Base-by-base conservation (phyloP, 2,797 vertebrate genomes). In the Columba guinea region DNA sequence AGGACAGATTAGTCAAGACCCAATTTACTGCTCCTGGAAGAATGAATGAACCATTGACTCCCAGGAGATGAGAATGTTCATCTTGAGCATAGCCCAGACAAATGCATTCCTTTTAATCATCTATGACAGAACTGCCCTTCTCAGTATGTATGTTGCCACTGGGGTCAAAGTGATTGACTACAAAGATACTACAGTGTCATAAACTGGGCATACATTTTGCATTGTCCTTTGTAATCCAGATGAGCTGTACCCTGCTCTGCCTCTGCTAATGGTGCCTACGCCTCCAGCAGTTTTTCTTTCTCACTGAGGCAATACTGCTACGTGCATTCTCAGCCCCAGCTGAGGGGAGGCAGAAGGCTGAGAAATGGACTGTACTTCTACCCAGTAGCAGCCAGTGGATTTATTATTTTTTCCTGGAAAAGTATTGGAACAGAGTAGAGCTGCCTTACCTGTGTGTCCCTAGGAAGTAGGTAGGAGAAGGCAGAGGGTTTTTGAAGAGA, bases 1-100 rank as follows among this genome's bases (percentile, higher is more conserved):
- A 92, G 87, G 87, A 67, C 71, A 83, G 52, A 83, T 89, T 94
- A 82, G 55, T 87, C 77, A 92, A 78, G 52, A 74, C n/a, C 56
- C 52, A 27, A 35, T 76, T 84, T 88, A 48, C 56, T 53, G 58
- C 64, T 93, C 68, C 59, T 69, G 44, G 74, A 84, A 49, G 71
- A 89, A 92, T 26, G 67, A 91, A 79, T 63, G 78, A 84, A 80
- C 86, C 55, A 63, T 84, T 87, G 82, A 58, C 48, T 94, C 71
- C 17, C 63, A 73, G 34, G 78, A 89, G 71, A 86, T 90, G 84
- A 88, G 84, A 79, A 76, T 39, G 59, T 20, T 82, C 55, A 17
- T 75, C 81, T 48, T 82, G 52, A 88, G 37, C 68, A 74, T 35
- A 87, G 58, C 55, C 55, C 35, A 46, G 81, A 84, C 35, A 82